phyloP scores from a whole-genome alignment of 2,113 vertebrate species.

The Chaetorhynchus papuensis region DNA sequence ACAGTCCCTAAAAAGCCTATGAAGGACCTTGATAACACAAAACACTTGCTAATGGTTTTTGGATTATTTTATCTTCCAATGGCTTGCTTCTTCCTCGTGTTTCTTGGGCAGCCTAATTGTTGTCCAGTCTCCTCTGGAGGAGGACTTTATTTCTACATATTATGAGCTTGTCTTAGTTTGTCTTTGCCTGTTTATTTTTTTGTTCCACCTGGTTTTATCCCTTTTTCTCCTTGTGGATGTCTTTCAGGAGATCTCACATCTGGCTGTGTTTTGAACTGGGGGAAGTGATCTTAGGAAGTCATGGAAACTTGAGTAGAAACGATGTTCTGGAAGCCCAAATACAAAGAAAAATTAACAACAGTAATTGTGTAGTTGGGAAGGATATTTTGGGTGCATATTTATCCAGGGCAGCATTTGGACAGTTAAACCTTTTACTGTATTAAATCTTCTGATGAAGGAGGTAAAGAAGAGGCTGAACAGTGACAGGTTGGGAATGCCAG shows the following conservation, averaged over 20 bases:
- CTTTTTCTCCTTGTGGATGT: neutral
- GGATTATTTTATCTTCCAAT: neutral
- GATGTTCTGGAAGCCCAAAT: neutral
- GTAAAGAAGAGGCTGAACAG: neutral
- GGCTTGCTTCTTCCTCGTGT: neutral
- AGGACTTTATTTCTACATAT: neutral
- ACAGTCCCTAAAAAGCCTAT: neutral
- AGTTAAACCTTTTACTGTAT: neutral
- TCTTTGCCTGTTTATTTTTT: neutral
- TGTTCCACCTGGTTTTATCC: neutral
- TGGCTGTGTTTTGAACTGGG: neutral
- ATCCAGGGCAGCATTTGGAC: neutral
- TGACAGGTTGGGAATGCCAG: neutral
- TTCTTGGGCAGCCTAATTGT: neutral
- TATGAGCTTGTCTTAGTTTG: neutral
- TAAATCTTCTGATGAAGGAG: neutral
- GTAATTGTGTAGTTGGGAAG: neutral
- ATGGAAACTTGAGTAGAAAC: neutral
- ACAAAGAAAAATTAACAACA: neutral
- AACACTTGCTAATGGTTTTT: neutral
- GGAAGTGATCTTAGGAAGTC: neutral
- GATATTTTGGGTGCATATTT: rapidly evolving
- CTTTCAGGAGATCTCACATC: neutral
- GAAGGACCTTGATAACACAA: neutral
- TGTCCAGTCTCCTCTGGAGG: neutral